These are phyloP conservation scores for Percopsis transmontana DNA, from an alignment of 2,113 vertebrate genomes.

Conservation along the genomic window DNA sequence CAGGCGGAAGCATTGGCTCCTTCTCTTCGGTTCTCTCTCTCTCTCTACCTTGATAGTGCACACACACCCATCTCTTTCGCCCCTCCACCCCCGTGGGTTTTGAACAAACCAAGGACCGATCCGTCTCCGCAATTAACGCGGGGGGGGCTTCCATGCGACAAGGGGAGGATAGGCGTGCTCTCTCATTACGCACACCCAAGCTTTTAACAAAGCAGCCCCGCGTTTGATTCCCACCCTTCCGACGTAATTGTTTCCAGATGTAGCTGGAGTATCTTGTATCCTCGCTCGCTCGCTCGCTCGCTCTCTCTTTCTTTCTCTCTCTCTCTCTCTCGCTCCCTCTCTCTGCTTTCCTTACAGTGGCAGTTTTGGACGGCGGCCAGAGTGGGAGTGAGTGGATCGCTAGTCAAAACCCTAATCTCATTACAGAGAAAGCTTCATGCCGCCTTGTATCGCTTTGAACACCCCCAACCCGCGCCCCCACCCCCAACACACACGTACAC, in stretches of 20 bases:
- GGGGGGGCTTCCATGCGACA: slow-evolving; percentile 54
- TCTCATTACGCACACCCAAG: slow-evolving; percentile 68
- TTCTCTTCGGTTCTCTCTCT: neutral
- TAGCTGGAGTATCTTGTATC: slow-evolving; percentile 71
- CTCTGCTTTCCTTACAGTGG: slow-evolving; percentile 59
- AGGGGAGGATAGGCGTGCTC: slow-evolving; percentile 58
- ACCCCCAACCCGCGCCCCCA: slow-evolving; percentile 22
- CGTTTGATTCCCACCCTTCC: slow-evolving; percentile 69
- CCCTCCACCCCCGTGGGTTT: neutral
- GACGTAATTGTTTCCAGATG: slow-evolving; percentile 82
- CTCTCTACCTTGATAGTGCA: slow-evolving; percentile 26
- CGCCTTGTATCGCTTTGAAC: slow-evolving; percentile 70
- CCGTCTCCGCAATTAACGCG: slow-evolving; percentile 65
- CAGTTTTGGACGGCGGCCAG: slow-evolving; percentile 71
- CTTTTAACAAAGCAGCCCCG: slow-evolving; percentile 68
- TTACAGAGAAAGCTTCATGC: slow-evolving; percentile 74
- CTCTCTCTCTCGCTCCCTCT: slow-evolving; percentile 19
- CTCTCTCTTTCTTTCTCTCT: slow-evolving; percentile 9
- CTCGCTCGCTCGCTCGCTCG: slow-evolving; percentile 30
- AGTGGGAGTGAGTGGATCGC: slow-evolving; percentile 67
- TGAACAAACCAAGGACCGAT: slow-evolving; percentile 15
- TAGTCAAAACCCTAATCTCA: slow-evolving; percentile 78
- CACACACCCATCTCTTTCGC: slow-evolving; percentile 19
- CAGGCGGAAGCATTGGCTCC: slow-evolving; percentile 4
- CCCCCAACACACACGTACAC: neutral